Conservation (phyloP, 2,888 invertebrate species). For the Agrotis clavis region DNA sequence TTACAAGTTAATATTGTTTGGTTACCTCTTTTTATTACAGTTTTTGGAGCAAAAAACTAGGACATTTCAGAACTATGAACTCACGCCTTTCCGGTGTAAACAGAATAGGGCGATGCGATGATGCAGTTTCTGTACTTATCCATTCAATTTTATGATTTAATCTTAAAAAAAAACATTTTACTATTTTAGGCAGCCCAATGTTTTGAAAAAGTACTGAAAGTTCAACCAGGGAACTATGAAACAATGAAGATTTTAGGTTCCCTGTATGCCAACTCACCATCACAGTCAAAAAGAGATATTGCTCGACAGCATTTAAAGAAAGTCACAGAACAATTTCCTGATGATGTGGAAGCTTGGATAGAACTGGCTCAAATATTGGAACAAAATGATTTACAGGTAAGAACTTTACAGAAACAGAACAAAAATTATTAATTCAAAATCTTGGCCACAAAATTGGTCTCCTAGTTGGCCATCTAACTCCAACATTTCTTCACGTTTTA, state of each 20-base stretch:
- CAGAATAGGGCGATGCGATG: no score
- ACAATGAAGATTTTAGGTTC: constrained; percentile 99
- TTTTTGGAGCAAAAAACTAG: no score
- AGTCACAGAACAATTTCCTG: constrained; percentile 98
- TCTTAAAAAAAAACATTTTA: background rate
- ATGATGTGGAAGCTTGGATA: constrained; percentile 99
- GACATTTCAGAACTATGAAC: no score
- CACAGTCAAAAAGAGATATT: constrained; percentile 97
- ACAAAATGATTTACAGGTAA: constrained; percentile 95
- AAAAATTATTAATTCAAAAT: background rate
- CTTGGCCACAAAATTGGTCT: background rate
- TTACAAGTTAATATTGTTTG: no score
- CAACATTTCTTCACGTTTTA: constrained; percentile 72
- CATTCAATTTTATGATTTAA: background rate
- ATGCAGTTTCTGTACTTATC: no score
- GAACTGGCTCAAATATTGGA: constrained; percentile 99
- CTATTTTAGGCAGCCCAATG: constrained; percentile 96
- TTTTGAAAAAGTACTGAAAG: constrained; percentile 99
- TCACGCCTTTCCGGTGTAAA: no score
- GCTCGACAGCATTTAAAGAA: constrained; percentile 98
- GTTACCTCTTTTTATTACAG: no score
- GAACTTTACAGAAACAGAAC: fast-evolving
- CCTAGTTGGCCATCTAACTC: background rate
- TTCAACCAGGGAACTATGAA: constrained; percentile 99
- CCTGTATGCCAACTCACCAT: constrained; percentile 97